Base-by-base conservation (phyloP, 2,888 invertebrate genomes). In the Cataglyphis rosenhaueri region DNA sequence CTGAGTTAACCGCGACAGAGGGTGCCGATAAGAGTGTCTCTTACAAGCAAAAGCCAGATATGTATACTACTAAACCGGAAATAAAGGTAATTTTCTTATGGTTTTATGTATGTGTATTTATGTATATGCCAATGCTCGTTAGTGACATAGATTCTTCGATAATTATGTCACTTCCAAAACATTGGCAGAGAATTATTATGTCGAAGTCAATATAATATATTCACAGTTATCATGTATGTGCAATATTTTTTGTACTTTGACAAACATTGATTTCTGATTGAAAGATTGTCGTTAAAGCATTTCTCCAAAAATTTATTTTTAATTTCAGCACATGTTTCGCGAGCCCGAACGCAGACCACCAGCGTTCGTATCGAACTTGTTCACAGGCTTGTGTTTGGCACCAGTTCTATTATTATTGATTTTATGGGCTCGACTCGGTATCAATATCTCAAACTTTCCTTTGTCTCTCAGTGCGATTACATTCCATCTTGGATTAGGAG, bases 291-390 rank as follows among this genome's bases (percentile, higher is more conserved):
- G 12, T 59, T 25, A 5, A 48, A 44, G 1, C 0, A 32, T 59
- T 66, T 81, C 5, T 61, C 29, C 29, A 12, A 61, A 57, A 21
- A 61, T 35, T 84, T 62, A 66, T 48, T 65, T 61, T 52, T 68
- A 25, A 62, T 91, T 94, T 21, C 92, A 96, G 95, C 99, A 99
- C 95, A 95, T 96, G 95, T 99, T 99, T 96, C 97, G 99, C 64
- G 96, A 96, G 92, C 97, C 99, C 0, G 99, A 99, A 94, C 97
- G 97, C 91, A 97, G 99, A 66, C 99, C 99, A 76, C 96, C 99
- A 52, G 97, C 97, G 57, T 94, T 97, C 62, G 97, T 99, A 78
- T 99, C 99, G 0, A 97, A 98, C 95, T 96, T 98, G 85, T 99
- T 99, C 95, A 98, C 99, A 74, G 96, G 96, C 48, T 95, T 99